Conservation (phyloP, 2,888 invertebrate genomes). For the Mesorhabditis spiculigera region DNA sequence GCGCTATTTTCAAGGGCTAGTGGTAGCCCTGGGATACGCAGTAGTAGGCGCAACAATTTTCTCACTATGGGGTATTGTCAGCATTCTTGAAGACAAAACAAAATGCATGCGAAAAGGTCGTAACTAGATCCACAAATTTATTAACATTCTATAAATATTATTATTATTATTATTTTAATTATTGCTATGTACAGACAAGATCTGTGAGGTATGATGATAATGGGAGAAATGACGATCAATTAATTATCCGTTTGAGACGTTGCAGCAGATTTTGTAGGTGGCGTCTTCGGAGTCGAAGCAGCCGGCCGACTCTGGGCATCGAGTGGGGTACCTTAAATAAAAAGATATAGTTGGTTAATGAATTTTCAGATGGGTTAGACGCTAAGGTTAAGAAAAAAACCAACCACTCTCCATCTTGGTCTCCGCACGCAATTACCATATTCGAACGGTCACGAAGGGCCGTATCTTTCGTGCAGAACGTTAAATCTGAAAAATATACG, state of each 20-base stretch:
- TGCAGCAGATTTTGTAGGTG: constrained; percentile 54
- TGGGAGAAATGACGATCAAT: neutral
- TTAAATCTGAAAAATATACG: constrained; percentile 35
- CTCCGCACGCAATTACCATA: constrained; percentile 56
- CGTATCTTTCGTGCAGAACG: constrained; percentile 57
- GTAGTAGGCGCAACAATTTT: too few relatives aligned
- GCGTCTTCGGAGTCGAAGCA: constrained; percentile 55
- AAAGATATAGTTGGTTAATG: neutral
- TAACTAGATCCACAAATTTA: too few relatives aligned
- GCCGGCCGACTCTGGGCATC: constrained; percentile 52
- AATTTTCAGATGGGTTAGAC: too few relatives aligned
- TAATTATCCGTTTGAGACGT: constrained; percentile 44
- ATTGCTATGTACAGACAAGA: too few relatives aligned
- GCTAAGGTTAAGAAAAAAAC: constrained; percentile 13
- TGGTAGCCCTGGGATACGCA: too few relatives aligned
- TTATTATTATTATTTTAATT: too few relatives aligned
- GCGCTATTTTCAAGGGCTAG: too few relatives aligned
- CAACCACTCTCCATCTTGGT: constrained; percentile 30
- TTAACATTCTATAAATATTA: too few relatives aligned
- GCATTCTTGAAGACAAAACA: too few relatives aligned
- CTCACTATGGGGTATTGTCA: too few relatives aligned
- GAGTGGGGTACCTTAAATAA: constrained; percentile 25
- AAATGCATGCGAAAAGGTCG: too few relatives aligned
- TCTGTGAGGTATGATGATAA: constrained; percentile 3
- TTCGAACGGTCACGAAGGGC: constrained; percentile 53